These are phyloP conservation scores for Sylvilagus floridanus DNA, from an alignment of 2,797 vertebrate species.

Conservation along the genomic window DNA sequence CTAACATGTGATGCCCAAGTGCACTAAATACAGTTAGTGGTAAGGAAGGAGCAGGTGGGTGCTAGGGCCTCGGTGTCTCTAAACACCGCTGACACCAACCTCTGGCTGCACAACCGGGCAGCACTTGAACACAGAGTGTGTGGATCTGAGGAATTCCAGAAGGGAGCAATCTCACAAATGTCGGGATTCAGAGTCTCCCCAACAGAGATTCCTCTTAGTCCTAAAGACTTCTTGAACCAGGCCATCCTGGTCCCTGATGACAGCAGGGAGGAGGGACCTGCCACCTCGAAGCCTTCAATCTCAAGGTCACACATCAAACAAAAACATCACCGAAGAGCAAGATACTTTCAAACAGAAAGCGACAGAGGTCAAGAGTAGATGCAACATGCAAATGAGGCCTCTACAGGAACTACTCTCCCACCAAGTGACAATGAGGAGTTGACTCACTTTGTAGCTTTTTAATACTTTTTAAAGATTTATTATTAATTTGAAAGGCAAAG, in stretches of 20 bases:
- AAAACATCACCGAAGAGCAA: neutral
- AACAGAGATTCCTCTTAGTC: neutral
- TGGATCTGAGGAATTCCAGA: constrained; percentile 16
- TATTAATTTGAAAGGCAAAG: too few species aligned
- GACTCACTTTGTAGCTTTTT: neutral
- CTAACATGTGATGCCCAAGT: constrained; percentile 1
- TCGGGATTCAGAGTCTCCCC: neutral
- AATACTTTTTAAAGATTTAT: neutral
- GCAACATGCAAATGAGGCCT: neutral
- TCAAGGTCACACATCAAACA: neutral
- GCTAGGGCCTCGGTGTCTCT: constrained; percentile 32
- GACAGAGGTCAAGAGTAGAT: neutral
- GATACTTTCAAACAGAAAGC: neutral
- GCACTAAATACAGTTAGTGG: constrained; percentile 14
- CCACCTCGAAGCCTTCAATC: neutral
- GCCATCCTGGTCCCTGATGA: neutral
- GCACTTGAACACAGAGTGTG: neutral
- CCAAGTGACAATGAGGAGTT: neutral
- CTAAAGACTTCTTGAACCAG: constrained; percentile 9
- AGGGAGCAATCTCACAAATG: constrained; percentile 32
- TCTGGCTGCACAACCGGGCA: neutral
- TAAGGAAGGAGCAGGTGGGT: constrained; percentile 15
- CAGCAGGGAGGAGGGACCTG: neutral
- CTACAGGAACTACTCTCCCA: too few species aligned
- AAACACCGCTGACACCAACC: constrained; percentile 15